Percentiles rank a stretch among this genome's conserved stretches.
phyloP scores from a whole-genome alignment of 2,797 vertebrate genomes.

The Poeciliopsis infans region DNA sequence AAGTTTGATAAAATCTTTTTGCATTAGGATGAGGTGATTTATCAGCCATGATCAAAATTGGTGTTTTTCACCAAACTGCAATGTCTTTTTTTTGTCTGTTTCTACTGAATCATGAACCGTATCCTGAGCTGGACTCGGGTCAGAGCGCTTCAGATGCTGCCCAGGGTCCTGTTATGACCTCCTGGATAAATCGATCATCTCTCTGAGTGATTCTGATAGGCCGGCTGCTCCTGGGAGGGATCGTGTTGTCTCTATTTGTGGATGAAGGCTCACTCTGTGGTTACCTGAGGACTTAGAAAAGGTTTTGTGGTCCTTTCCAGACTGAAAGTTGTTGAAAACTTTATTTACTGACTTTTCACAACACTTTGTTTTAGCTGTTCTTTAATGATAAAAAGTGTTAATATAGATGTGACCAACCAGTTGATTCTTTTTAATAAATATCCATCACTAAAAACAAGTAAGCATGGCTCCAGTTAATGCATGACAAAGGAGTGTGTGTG shows the following conservation, averaged over 20 bases:
- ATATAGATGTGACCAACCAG: neutral
- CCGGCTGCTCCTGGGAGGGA: neutral
- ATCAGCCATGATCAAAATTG: neutral
- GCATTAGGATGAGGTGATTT: neutral
- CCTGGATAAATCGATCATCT: neutral
- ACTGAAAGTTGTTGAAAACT: neutral
- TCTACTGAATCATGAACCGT: neutral
- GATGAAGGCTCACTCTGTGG: neutral
- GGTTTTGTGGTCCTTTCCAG: neutral
- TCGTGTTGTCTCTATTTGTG: neutral
- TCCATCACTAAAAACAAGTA: neutral
- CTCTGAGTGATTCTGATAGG: neutral
- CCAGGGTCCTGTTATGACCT: neutral
- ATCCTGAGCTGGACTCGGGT: neutral
- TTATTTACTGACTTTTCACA: neutral
- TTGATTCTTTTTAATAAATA: neutral
- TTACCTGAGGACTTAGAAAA: neutral
- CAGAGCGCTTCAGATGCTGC: neutral
- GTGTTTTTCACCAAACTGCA: neutral
- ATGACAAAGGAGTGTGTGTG: neutral
- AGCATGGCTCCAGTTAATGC: neutral
- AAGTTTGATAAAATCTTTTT: neutral
- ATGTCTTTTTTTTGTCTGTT: neutral
- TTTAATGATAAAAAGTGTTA: neutral
- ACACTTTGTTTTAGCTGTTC: neutral